Percentiles rank a stretch among this genome's conserved stretches.
phyloP scores from a whole-genome alignment of 2,113 vertebrate species.

The Himantopus leucocephalus region DNA sequence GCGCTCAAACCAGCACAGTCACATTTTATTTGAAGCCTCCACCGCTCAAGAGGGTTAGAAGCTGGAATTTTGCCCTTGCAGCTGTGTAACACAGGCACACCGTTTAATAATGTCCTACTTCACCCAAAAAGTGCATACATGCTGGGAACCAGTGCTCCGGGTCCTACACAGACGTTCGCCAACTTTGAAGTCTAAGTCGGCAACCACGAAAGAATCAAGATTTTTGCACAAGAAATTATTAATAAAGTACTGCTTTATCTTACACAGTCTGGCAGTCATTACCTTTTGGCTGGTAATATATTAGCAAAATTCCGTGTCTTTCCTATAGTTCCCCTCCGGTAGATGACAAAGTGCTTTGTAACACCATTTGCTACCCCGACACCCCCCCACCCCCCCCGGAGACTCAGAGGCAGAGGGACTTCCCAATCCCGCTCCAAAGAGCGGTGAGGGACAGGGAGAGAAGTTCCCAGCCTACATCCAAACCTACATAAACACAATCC shows the following conservation, averaged over 20 bases:
- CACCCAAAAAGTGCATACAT: background rate
- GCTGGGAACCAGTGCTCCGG: background rate
- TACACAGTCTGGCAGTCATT: background rate
- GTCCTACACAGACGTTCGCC: background rate
- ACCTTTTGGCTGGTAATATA: background rate
- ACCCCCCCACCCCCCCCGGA: background rate
- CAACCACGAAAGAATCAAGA: background rate
- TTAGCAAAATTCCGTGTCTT: background rate
- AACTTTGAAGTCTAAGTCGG: background rate
- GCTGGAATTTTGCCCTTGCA: background rate
- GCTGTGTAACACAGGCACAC: background rate
- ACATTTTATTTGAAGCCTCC: background rate
- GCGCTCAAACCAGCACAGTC: background rate
- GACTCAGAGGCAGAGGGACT: background rate
- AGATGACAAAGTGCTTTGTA: background rate
- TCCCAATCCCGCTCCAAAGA: background rate
- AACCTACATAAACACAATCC: background rate
- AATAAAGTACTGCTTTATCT: background rate
- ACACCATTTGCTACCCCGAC: background rate
- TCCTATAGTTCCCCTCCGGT: background rate
- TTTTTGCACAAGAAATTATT: background rate
- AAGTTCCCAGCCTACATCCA: background rate
- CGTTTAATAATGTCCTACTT: background rate
- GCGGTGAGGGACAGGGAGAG: rapidly evolving
- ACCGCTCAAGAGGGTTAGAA: background rate